Percentiles rank a stretch among this genome's conserved stretches.
These are phyloP conservation scores for Dryomyza anilis DNA, from an alignment of 2,888 invertebrate genomes.

Conservation along the genomic window DNA sequence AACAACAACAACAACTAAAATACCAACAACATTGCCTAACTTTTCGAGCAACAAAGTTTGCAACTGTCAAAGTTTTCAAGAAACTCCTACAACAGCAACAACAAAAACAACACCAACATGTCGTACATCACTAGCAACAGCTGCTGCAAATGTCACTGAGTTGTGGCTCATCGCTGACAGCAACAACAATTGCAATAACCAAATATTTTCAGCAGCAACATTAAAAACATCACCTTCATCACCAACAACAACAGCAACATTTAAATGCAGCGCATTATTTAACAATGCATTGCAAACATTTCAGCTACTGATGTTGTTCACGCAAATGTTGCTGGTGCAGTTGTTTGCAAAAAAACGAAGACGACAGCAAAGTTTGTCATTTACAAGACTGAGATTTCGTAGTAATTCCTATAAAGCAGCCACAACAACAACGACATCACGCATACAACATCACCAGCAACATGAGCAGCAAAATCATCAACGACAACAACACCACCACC, in stretches of 20 bases:
- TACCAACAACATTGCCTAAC: conserved; percentile 8
- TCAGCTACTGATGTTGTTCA: conserved; percentile 37
- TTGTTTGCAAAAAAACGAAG: neutral
- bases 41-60: conserved; percentile 5
- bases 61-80: too few species aligned
- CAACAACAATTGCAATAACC: conserved; percentile 26
- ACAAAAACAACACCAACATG: conserved; percentile 26
- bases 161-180: conserved; percentile 24
- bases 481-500: neutral
- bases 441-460: neutral
- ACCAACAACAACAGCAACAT: conserved; percentile 30
- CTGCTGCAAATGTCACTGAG: neutral
- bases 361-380: conserved; percentile 3
- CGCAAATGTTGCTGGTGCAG: conserved; percentile 36
- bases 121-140: conserved; percentile 9
- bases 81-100: conserved; percentile 14
- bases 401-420: conserved; percentile 9
- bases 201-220: conserved; percentile 19
- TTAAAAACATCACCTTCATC: too few species aligned
- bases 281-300: conserved; percentile 37
- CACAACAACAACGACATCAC: neutral
- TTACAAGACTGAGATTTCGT: conserved; percentile 19
- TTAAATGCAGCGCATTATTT: conserved; percentile 9
- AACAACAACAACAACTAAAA: conserved; percentile 14
- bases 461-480: neutral